Percentiles rank a stretch among this genome's conserved stretches.
phyloP scores from a whole-genome alignment of 2,797 vertebrate genomes.

The Syndactyla subalaris region DNA sequence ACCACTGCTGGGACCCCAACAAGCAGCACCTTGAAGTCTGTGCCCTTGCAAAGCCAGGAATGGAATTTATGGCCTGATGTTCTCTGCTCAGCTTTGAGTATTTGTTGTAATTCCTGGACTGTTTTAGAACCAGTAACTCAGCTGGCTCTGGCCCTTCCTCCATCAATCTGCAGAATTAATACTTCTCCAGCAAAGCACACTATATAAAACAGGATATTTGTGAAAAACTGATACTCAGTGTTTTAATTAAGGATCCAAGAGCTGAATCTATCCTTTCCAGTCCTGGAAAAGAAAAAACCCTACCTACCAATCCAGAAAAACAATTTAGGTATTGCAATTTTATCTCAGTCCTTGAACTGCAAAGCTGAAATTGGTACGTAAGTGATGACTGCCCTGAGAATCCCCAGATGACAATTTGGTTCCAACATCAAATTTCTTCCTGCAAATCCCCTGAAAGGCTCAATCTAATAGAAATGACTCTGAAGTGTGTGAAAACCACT shows the following conservation, averaged over 20 bases:
- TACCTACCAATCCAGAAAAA: background rate
- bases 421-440: background rate
- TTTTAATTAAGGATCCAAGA: background rate
- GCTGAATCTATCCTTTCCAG: background rate
- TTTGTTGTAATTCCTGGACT: background rate
- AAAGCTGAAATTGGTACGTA: background rate
- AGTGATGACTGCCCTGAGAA: background rate
- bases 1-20: background rate
- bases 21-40: background rate
- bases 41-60: background rate
- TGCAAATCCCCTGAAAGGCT: conserved; percentile 6
- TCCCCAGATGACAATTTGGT: background rate
- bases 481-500: background rate
- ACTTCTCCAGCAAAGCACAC: background rate
- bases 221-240: background rate
- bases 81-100: background rate
- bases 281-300: background rate
- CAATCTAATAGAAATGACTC: background rate
- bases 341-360: background rate
- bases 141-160: background rate
- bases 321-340: background rate
- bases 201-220: background rate
- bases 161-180: background rate
- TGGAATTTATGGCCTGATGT: background rate
- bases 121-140: background rate